Conservation (phyloP, 1,140 invertebrate genomes). For the Monomorium pharaonis region DNA sequence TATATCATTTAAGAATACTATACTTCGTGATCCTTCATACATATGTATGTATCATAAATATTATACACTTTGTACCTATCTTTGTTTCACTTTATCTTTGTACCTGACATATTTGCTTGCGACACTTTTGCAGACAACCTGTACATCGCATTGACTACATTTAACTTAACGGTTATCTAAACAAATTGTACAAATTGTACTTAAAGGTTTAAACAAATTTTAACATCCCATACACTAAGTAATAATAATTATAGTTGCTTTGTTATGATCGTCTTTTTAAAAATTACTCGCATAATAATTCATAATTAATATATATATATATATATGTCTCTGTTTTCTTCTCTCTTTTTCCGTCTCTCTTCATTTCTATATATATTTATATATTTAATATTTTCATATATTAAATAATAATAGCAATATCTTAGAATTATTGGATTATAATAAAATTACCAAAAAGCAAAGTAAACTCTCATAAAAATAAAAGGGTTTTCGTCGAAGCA, state of each 20-base stretch:
- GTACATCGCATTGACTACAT: slow-evolving; percentile 66
- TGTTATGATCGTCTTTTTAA: slow-evolving; percentile 70
- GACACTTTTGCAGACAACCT: slow-evolving; percentile 76
- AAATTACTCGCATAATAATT: slow-evolving; percentile 59
- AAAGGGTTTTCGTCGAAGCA: slow-evolving; percentile 77
- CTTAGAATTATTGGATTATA: slow-evolving; percentile 73
- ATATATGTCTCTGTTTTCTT: slow-evolving; percentile 60
- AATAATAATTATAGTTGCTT: slow-evolving; percentile 76
- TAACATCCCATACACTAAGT: slow-evolving; percentile 66
- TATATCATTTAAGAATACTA: slow-evolving; percentile 64
- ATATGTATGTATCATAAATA: slow-evolving; percentile 65
- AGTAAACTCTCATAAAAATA: slow-evolving; percentile 70
- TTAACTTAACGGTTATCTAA: slow-evolving; percentile 68
- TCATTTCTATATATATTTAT: slow-evolving; percentile 65
- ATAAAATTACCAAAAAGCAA: slow-evolving; percentile 74
- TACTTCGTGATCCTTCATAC: slow-evolving; percentile 64
- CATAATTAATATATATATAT: slow-evolving; percentile 77
- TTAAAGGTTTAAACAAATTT: slow-evolving; percentile 66
- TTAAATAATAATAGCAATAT: slow-evolving; percentile 78
- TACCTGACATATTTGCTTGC: slow-evolving; percentile 71
- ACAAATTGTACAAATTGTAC: slow-evolving; percentile 65
- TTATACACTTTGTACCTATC: slow-evolving; percentile 73
- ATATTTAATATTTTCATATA: slow-evolving; percentile 72
- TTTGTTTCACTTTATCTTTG: slow-evolving; percentile 69
- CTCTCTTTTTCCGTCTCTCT: slow-evolving; percentile 9